These are phyloP conservation scores for Melitaea athalia DNA, from an alignment of 2,888 invertebrate species.

Conservation along the genomic window DNA sequence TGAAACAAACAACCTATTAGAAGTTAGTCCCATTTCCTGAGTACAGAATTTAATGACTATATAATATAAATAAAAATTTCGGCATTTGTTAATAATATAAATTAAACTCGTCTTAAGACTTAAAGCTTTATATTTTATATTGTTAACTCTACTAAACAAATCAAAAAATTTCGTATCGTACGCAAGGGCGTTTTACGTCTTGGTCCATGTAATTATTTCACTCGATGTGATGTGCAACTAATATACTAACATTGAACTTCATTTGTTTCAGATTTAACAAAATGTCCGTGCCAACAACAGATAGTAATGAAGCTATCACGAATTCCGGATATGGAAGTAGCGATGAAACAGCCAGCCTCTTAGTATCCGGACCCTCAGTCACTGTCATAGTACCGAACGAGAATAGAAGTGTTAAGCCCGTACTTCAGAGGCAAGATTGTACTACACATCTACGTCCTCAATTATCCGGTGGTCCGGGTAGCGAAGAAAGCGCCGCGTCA, in stretches of 20 bases:
- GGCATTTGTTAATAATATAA: background rate
- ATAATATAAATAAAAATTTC: too few relatives aligned
- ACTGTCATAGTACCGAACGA: slow-evolving; percentile 76
- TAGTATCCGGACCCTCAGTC: slow-evolving; percentile 85
- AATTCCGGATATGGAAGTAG: slow-evolving; percentile 88
- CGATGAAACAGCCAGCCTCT: slow-evolving; percentile 91
- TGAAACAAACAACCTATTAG: too few relatives aligned
- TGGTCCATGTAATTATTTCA: too few relatives aligned
- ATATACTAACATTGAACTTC: slow-evolving; percentile 11
- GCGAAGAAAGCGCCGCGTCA: slow-evolving; percentile 87
- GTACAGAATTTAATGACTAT: too few relatives aligned
- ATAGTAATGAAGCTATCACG: slow-evolving; percentile 80
- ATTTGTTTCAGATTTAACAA: slow-evolving; percentile 64
- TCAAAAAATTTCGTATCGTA: too few relatives aligned
- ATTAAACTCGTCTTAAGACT: too few relatives aligned
- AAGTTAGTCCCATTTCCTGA: too few relatives aligned
- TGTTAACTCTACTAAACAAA: too few relatives aligned
- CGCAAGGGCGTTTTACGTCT: too few relatives aligned
- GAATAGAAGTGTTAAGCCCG: slow-evolving; percentile 86
- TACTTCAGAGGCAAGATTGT: slow-evolving; percentile 92
- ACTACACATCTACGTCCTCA: slow-evolving; percentile 89
- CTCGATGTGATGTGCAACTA: too few relatives aligned
- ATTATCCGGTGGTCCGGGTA: slow-evolving; percentile 88
- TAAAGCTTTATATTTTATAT: too few relatives aligned
- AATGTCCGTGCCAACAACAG: slow-evolving; percentile 78